Base-by-base conservation (phyloP, 2,888 invertebrate species). In the Hypsopygia costalis region DNA sequence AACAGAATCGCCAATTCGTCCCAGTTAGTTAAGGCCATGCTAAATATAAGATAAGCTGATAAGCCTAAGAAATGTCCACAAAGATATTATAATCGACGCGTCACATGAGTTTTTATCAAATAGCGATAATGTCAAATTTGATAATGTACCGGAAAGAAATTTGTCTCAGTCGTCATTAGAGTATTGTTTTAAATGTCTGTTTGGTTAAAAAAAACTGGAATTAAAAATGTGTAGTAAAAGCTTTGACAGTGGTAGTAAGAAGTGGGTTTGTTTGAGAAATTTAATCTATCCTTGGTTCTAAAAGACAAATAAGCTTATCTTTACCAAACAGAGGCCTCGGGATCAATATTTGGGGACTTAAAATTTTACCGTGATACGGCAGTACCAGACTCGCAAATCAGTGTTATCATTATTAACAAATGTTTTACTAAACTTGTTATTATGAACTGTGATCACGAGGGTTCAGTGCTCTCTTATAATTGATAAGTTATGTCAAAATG, bases 131-230 rank as follows among this genome's bases (percentile, higher is more conserved):
- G 52, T 62, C 63, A 42, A 64, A 64, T 67, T 60, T 59, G 69
- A 71, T 71, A 68, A 69, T 55, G 64, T 55, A 43, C 51, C 60
- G 60, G 57, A 74, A 77, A 69, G 62, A 71, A 70, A 69, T 62
- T 49, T 42, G 36, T 33, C 52, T 52, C 47, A 68, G 69, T 75
- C 52, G 51, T 52, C 46, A 49, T 54, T 58, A 59, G 49, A 44
- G 41, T 49, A 57, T 50, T 51, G 44, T 51, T 44, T 58, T 56
- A 51, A 30, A 37, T 21, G 5, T 29, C 11, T 20, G 7, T n/a
- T n/a, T 20, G 12, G 28, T 9, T n/a, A 36, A 29, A 29, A 29
- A 20, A 16, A 29, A 16, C n/a, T 20, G 10, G 1, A 21, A 12
- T 10, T 21, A 8, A 27, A 37, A 21, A 8, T 16, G 1, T 16